Base-by-base conservation (phyloP, 2,797 vertebrate genomes). In the Mustela erminea region DNA sequence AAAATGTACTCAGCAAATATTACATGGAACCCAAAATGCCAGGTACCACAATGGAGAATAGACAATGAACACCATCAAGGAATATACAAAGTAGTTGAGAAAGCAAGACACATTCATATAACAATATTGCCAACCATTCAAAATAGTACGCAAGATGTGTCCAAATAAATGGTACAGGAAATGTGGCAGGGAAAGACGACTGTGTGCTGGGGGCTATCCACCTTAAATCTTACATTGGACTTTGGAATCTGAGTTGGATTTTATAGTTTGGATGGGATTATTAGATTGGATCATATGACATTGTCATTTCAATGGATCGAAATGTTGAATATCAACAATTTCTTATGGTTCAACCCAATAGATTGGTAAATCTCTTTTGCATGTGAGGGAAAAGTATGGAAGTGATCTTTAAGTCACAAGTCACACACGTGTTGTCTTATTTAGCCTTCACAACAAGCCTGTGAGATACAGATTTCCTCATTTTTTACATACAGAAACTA, bases 1-100 rank as follows among this genome's bases (percentile, higher is more conserved):
- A 96, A 87, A 70, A 58, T 49, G 72, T 95, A 66, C 43, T 75
- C 62, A 64, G 68, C 72, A 87, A 87, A 52, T 94, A 95, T 87
- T 80, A 92, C 60, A 82, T 58, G 35, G 29, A 62, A 52, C 4
- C 3, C 29, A 84, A 82, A 87, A 78, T 58, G 5, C 41, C 46
- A 80, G 29, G 62, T 49, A 83, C n/a, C 56, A 58, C n/a, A 87
- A 32, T 84, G 54, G 84, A 94, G 52, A 95, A 58, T 0, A 64
- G 52, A 96, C 1, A 58, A 43, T 49, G 56, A 87, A 78, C 21
- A 66, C 15, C 62, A 49, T 87, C 20, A n/a, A 88, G 87, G 14
- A 87, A 90, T 25, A 82, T 8, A 75, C 4, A 38, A 70, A 92
- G 23, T 52, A 72, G 20, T 70, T 81, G 4, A 64, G 25, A 85